Evolutionary conservation across 2,113 vertebrate genomes (phyloP), one percentile per base, ranked within the genome.

Genomic region (Ptychochromis oligacanthus): DNA sequence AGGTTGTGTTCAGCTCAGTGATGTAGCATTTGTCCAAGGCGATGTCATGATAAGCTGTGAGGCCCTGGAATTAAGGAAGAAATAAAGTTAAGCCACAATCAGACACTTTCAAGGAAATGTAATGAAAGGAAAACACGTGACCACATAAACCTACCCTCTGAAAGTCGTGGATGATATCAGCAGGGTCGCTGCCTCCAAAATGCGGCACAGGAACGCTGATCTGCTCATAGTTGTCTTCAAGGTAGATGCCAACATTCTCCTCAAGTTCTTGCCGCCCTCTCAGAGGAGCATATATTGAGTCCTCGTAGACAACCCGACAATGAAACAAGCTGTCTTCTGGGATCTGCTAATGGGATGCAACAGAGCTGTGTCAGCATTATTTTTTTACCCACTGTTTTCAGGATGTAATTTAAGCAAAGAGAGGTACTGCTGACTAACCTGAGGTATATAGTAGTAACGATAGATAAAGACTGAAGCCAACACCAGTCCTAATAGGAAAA

Each of bases 121-220:
- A 18, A 67, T 15, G 2, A 77, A n/a, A 80, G 43, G 15, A 80
- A 49, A 52, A 3, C 13, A 31, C 3, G n/a, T 4, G 4, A 67
- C 52, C 6, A 34, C 0, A 28, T 5, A 40, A n/a, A 60, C 90
- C 93, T 95, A 99, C 98, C 93, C 96, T 90, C 86, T 98, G 96
- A 90, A 99, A 99, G 83, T 99, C 98, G 0, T 99, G 98, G 91
- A 99, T 96, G 89, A 99, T 99, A 80, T 98, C 97, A 0, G 97
- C 97, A 1, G 98, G 97, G 86, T 99, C 97, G 0, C 97, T 97
- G 1, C 97, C 97, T 10, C 97, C 97, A 46, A 99, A 98, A 91
- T 96, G 96, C 2, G 98, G 97, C 88, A 97, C 95, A 0, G 98
- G 97, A 57, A 99, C 96, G 0, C 95, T 98, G 94, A 99, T 99